Conservation (phyloP, 2,113 vertebrate species). For the Coryphaenoides rupestris region DNA sequence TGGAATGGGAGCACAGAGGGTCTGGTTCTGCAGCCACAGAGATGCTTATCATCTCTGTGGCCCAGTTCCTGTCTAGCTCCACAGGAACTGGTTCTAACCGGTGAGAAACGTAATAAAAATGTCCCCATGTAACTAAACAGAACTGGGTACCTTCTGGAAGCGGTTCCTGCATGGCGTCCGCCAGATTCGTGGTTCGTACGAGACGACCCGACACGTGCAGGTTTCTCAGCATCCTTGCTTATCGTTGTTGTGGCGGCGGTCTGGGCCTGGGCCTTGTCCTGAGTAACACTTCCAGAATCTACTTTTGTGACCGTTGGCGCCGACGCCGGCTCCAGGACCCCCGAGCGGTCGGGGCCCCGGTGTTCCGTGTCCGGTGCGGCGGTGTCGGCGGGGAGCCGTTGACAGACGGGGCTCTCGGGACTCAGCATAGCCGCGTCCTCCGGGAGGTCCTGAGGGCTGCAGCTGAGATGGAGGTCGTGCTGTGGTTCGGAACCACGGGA, state of each 20-base stretch:
- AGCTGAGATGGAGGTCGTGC: slow-evolving; percentile 35
- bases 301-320: slow-evolving; percentile 18
- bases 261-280: slow-evolving; percentile 18
- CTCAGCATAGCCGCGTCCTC: slow-evolving; percentile 69
- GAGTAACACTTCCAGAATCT: slow-evolving; percentile 31
- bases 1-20: too few relatives aligned
- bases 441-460: slow-evolving; percentile 24
- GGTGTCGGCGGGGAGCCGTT: slow-evolving; percentile 9
- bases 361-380: slow-evolving; percentile 28
- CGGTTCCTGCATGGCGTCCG: slow-evolving; percentile 21
- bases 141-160: slow-evolving; percentile 32
- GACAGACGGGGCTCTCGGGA: slow-evolving; percentile 58
- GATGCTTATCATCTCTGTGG: too few relatives aligned
- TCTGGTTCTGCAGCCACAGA: too few relatives aligned
- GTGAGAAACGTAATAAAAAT: too few relatives aligned
- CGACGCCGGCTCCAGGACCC: slow-evolving; percentile 7
- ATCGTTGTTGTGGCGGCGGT: slow-evolving; percentile 33
- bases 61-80: too few relatives aligned
- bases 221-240: slow-evolving; percentile 28
- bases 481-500: slow-evolving; percentile 36
- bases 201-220: slow-evolving; percentile 36
- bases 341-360: slow-evolving; percentile 17
- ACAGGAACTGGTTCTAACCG: too few relatives aligned
- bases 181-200: slow-evolving; percentile 36
- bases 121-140: too few relatives aligned